Conservation (phyloP, 2,797 vertebrate species). For the Chelon labrosus region DNA sequence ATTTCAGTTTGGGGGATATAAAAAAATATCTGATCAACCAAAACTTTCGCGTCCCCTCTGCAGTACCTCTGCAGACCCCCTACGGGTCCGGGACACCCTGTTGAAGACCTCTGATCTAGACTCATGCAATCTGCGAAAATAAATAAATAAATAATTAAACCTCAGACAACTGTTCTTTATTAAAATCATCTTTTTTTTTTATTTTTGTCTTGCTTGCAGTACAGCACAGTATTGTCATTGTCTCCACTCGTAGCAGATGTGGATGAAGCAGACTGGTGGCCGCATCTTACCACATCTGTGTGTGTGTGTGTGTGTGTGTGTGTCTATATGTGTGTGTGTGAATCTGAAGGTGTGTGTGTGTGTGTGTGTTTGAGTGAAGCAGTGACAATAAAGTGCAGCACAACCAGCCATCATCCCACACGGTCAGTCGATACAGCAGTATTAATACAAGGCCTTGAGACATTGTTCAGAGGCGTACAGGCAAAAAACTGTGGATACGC, state of each 20-base stretch:
- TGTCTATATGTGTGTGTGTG: conserved; percentile 22
- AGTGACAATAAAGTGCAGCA: conserved; percentile 67
- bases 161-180: conserved; percentile 72
- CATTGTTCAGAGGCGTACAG: conserved; percentile 69
- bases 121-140: background rate
- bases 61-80: no score
- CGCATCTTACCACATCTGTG: conserved; percentile 51
- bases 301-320: conserved; percentile 31
- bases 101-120: background rate
- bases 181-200: conserved; percentile 83
- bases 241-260: conserved; percentile 69
- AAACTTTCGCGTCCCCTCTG: no score
- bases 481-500: conserved; percentile 59
- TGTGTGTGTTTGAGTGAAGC: conserved; percentile 43
- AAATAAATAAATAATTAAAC: conserved; percentile 11
- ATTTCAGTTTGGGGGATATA: no score
- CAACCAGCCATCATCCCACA: conserved; percentile 55
- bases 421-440: conserved; percentile 72
- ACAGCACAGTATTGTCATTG: conserved; percentile 82
- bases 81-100: no score
- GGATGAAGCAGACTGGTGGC: conserved; percentile 53
- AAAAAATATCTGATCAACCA: no score
- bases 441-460: conserved; percentile 77
- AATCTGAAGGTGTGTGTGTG: conserved; percentile 11
- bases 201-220: conserved; percentile 81